phyloP scores from a whole-genome alignment of 2,113 vertebrate species.

The Cottus gobio region DNA sequence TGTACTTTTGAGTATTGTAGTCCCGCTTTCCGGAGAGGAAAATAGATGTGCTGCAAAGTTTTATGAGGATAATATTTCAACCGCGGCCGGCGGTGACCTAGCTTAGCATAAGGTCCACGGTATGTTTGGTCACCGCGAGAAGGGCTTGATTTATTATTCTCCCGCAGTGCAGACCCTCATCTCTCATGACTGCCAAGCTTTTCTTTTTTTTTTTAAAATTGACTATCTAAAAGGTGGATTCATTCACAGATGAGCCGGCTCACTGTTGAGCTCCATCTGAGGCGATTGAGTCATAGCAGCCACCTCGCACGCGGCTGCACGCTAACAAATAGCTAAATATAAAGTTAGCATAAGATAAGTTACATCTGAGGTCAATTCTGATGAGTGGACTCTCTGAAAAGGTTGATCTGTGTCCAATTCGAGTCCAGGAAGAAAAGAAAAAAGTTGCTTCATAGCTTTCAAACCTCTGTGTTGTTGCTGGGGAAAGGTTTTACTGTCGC shows the following conservation, averaged over 20 bases:
- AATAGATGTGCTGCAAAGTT: slow-evolving; percentile 46
- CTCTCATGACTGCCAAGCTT: slow-evolving; percentile 47
- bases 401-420: slow-evolving; percentile 35
- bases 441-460: slow-evolving; percentile 9
- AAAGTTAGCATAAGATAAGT: too few species aligned
- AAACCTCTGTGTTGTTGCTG: neutral
- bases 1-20: slow-evolving; percentile 48
- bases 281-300: slow-evolving; percentile 6
- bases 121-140: slow-evolving; percentile 43
- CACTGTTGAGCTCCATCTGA: slow-evolving; percentile 1
- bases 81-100: slow-evolving; percentile 38
- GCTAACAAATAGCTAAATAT: slow-evolving; percentile 1
- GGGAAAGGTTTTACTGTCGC: neutral
- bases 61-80: slow-evolving; percentile 59
- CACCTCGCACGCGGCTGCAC: neutral
- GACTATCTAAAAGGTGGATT: slow-evolving; percentile 44
- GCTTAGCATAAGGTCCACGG: slow-evolving; percentile 48
- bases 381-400: slow-evolving; percentile 34
- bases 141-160: slow-evolving; percentile 50
- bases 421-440: slow-evolving; percentile 20
- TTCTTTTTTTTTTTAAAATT: too few species aligned
- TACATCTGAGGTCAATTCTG: slow-evolving; percentile 46
- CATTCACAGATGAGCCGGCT: slow-evolving; percentile 29
- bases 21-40: slow-evolving; percentile 30
- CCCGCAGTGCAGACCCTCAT: slow-evolving; percentile 20